Percentiles rank a stretch among this genome's conserved stretches.
Conservation (phyloP, 2,888 invertebrate genomes). For the Drosophila rubida region DNA sequence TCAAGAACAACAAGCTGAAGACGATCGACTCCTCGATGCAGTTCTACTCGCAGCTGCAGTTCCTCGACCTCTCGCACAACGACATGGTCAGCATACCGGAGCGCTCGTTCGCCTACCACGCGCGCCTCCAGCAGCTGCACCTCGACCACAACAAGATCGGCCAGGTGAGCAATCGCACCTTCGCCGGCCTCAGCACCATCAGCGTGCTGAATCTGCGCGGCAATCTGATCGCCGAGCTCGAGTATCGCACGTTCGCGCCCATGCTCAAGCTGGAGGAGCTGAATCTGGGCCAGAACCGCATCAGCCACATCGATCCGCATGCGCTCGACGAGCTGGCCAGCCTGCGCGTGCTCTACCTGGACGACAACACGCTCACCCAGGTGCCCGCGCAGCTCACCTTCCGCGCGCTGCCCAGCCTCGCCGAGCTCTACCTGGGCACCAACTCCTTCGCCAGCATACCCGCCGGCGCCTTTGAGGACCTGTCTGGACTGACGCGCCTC, state of each 20-base stretch:
- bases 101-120: constrained; percentile 92
- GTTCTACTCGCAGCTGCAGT: constrained; percentile 94
- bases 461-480: constrained; percentile 91
- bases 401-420: constrained; percentile 90
- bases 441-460: constrained; percentile 92
- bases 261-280: constrained; percentile 92
- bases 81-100: constrained; percentile 92
- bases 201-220: constrained; percentile 92
- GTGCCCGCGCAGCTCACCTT: constrained; percentile 90
- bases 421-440: constrained; percentile 93
- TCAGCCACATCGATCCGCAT: constrained; percentile 91
- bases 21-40: constrained; percentile 95
- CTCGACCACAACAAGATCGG: constrained; percentile 94
- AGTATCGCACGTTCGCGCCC: constrained; percentile 90
- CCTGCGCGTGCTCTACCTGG: constrained; percentile 92
- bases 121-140: constrained; percentile 92
- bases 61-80: constrained; percentile 93
- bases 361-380: constrained; percentile 92
- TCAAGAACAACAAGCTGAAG: constrained; percentile 94
- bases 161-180: constrained; percentile 91
- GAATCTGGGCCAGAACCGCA: constrained; percentile 94
- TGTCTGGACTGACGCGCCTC: constrained; percentile 90
- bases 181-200: constrained; percentile 90
- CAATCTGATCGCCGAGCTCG: constrained; percentile 92
- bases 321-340: constrained; percentile 91